These are phyloP conservation scores for Xyrauchen texanus DNA, from an alignment of 2,113 vertebrate genomes.

Conservation along the genomic window DNA sequence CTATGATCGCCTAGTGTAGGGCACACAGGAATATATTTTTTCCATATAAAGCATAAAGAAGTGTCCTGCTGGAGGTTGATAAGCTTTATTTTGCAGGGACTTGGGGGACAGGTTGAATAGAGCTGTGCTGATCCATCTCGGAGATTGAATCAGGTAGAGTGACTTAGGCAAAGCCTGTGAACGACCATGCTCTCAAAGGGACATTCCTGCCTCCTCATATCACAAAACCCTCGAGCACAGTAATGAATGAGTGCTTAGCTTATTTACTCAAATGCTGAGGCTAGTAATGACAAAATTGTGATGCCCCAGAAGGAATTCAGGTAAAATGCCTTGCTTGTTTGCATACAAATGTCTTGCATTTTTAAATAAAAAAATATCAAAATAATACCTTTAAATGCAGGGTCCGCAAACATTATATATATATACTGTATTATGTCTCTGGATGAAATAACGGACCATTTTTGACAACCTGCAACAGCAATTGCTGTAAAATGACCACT, in stretches of 20 bases:
- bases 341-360: background rate
- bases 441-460: constrained; percentile 11
- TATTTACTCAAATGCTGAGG: constrained; percentile 13
- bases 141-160: constrained; percentile 46
- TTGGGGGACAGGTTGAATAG: constrained; percentile 36
- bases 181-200: constrained; percentile 9
- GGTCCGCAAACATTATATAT: background rate
- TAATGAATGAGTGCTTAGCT: background rate
- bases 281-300: background rate
- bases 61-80: constrained; percentile 32
- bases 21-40: constrained; percentile 5
- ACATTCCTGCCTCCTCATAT: background rate
- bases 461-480: background rate
- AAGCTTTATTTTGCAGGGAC: constrained; percentile 35
- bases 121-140: constrained; percentile 43
- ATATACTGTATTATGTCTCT: background rate
- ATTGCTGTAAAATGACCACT: constrained; percentile 15
- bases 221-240: background rate
- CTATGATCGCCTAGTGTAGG: background rate
- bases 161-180: constrained; percentile 20
- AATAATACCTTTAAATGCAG: background rate
- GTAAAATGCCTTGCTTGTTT: background rate
- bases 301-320: background rate
- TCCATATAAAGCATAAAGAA: constrained; percentile 16
- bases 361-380: no score